Evolutionary conservation across 1,140 invertebrate species (phyloP).

Genomic region (Aphelinus certus): DNA sequence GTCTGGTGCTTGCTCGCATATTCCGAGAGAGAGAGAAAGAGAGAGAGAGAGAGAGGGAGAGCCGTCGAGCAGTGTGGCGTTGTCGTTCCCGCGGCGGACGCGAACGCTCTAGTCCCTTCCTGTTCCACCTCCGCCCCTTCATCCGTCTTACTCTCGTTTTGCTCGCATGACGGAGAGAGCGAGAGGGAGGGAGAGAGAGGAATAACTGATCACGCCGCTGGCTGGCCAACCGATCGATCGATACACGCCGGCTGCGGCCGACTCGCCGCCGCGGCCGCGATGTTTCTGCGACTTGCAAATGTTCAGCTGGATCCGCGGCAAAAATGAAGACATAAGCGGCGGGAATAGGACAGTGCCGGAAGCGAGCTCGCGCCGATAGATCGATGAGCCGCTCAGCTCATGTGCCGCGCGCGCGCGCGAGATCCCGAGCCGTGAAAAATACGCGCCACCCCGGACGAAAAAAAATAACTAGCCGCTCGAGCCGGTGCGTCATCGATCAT

Average conservation of each 20-base stretch:
- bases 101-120: background rate
- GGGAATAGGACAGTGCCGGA: background rate
- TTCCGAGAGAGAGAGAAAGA: too few species aligned
- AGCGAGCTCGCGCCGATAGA: background rate
- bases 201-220: constrained; percentile 50
- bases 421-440: constrained; percentile 11
- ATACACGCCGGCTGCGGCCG: constrained; percentile 42
- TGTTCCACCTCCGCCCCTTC: background rate
- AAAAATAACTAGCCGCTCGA: background rate
- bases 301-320: constrained; percentile 35
- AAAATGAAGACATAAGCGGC: constrained; percentile 12
- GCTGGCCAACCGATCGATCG: constrained; percentile 51
- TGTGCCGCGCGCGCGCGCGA: background rate
- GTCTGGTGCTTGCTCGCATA: too few species aligned
- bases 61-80: constrained; percentile 1
- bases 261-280: too few species aligned
- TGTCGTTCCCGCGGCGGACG: background rate
- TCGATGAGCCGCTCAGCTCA: background rate
- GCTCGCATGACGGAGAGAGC: constrained; percentile 29
- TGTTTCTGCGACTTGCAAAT: constrained; percentile 53
- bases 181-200: constrained; percentile 30
- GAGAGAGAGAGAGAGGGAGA: constrained; percentile 3
- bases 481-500: constrained; percentile 16
- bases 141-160: constrained; percentile 33
- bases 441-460: background rate